phyloP scores from a whole-genome alignment of 2,113 vertebrate species.

The Eidolon helvum region DNA sequence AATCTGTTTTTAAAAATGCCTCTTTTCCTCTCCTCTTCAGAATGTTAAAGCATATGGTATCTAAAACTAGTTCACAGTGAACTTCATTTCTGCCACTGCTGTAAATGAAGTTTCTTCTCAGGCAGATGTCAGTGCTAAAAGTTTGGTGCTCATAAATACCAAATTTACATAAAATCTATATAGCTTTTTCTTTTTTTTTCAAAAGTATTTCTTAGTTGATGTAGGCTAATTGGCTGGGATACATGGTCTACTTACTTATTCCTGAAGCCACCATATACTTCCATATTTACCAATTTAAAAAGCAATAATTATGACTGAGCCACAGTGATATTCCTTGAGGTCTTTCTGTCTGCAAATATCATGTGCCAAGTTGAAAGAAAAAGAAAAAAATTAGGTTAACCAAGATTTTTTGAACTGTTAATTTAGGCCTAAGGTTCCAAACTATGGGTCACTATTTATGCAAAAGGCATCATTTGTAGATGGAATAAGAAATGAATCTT shows the following conservation, averaged over 20 bases:
- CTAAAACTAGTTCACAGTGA: conserved; percentile 77
- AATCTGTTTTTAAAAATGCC: conserved; percentile 58
- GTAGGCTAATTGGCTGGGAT: conserved; percentile 55
- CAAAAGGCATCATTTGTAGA: neutral
- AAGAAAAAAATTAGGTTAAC: neutral
- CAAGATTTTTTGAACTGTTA: neutral
- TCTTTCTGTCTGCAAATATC: neutral
- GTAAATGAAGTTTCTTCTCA: conserved; percentile 75
- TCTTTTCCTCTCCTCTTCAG: conserved; percentile 43
- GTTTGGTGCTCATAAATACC: conserved; percentile 79
- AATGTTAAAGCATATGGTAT: conserved; percentile 75
- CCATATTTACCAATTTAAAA: conserved; percentile 33
- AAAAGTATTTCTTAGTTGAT: conserved; percentile 66
- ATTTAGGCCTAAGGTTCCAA: neutral
- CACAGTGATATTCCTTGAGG: neutral
- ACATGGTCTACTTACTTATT: conserved; percentile 36
- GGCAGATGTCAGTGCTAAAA: conserved; percentile 80
- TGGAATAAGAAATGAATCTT: neutral
- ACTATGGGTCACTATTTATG: neutral
- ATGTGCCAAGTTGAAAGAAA: neutral
- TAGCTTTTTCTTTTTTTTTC: conserved; percentile 47
- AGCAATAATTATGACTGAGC: conserved; percentile 12
- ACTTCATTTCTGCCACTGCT: conserved; percentile 77
- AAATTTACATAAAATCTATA: conserved; percentile 81
- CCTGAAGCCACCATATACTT: conserved; percentile 14